A percentile compares a stretch with the other conserved stretches of the same genome.
phyloP scores from a whole-genome alignment of 2,113 vertebrate genomes.

The Polypterus senegalus region DNA sequence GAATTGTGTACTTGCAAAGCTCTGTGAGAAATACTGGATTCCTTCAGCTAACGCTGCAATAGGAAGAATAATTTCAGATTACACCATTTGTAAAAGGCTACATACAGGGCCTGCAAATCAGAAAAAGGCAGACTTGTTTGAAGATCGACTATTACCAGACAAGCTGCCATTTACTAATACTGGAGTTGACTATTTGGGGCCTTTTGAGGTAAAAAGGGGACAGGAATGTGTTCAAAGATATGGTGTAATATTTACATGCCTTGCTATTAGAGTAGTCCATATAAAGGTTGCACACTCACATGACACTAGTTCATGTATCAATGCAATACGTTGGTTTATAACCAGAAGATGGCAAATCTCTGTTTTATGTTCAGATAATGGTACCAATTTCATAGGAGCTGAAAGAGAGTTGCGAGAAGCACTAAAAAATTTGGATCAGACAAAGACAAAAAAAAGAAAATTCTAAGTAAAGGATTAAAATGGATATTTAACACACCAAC shows the following conservation, averaged over 20 bases:
- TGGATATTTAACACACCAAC: constrained; percentile 16
- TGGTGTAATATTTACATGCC: constrained; percentile 1
- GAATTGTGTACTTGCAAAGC: no score
- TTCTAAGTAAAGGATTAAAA: constrained; percentile 2
- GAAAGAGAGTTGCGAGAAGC: constrained; percentile 6
- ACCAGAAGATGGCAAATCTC: constrained; percentile 6
- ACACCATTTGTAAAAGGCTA: neutral
- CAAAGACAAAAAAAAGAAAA: neutral
- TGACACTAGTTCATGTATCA: constrained; percentile 11
- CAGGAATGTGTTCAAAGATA: neutral
- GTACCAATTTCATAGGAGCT: constrained; percentile 13
- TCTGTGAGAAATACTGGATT: no score
- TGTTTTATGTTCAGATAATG: constrained; percentile 13
- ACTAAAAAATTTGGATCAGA: constrained; percentile 1
- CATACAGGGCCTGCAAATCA: neutral
- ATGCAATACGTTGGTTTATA: constrained; percentile 6
- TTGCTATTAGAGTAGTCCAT: neutral
- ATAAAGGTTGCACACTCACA: neutral
- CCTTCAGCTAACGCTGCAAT: neutral
- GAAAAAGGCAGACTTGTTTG: neutral
- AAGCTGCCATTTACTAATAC: neutral
- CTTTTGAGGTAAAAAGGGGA: constrained; percentile 2
- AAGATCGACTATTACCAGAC: neutral
- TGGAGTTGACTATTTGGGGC: neutral
- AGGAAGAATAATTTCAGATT: neutral